phyloP scores from a whole-genome alignment of 2,113 vertebrate species.

The Gobius niger region DNA sequence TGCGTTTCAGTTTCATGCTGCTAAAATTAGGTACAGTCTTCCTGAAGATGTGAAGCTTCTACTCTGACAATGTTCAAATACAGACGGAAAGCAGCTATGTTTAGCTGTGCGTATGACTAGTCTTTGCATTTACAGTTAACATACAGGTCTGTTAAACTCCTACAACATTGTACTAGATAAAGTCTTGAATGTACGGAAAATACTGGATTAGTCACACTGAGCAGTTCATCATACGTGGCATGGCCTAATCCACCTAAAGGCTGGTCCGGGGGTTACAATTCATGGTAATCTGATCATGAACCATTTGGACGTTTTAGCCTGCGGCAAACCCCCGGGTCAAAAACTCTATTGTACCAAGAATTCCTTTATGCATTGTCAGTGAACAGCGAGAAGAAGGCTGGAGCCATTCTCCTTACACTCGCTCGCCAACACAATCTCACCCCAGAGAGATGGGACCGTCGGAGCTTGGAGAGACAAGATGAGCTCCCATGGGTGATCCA shows the following conservation, averaged over 20 bases:
- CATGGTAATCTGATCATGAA: conserved; percentile 13
- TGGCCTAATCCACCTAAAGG: conserved; percentile 8
- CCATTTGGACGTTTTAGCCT: conserved; percentile 14
- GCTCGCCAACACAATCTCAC: conserved; percentile 14
- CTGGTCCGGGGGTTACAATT: conserved; percentile 8
- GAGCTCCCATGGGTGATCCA: conserved; percentile 49
- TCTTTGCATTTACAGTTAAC: too few species aligned
- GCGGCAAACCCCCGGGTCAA: background rate
- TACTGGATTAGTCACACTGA: conserved; percentile 4
- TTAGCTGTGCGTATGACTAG: too few species aligned
- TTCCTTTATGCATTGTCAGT: conserved; percentile 8
- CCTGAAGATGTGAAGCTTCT: too few species aligned
- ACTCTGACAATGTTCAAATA: too few species aligned
- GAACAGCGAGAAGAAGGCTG: conserved; percentile 16
- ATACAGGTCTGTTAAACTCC: background rate
- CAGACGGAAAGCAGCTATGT: too few species aligned
- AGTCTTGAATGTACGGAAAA: background rate
- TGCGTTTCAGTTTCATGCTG: too few species aligned
- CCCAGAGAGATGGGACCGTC: conserved; percentile 40
- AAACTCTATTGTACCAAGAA: background rate
- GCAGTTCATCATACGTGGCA: conserved; percentile 1
- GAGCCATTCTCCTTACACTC: background rate
- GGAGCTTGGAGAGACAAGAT: conserved; percentile 47
- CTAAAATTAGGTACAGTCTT: too few species aligned
- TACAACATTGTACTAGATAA: background rate